Evolutionary conservation across 2,797 vertebrate species (phyloP), one percentile per base, ranked within the genome.

Genomic region (Sebastes umbrosus): DNA sequence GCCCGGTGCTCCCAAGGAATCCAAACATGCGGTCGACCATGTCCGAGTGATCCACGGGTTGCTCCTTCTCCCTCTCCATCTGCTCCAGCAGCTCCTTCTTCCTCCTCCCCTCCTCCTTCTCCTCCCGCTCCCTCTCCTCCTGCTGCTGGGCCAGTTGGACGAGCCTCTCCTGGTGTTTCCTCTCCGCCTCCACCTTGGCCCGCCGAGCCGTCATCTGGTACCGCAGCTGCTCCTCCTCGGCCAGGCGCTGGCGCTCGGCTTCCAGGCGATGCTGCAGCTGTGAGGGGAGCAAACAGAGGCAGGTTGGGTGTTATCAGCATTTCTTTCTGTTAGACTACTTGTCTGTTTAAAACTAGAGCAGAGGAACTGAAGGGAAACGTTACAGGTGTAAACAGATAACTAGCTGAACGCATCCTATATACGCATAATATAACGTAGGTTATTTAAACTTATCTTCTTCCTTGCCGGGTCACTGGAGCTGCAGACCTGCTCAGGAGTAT

Each of bases 1-100:
- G 94, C 0, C 96, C 92, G 0, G 96, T 93, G 2, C 94, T 96
- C 3, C 97, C 97, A 79, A 99, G 95, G 92, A 99, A 99, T 6
- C 98, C 98, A 3, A 99, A 99, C 97, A 99, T 97, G 77, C 96
- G 96, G 94, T 99, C 98, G 90, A 99, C 98, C 97, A 99, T 97
- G 88, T 98, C 98, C 0, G 97, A 97, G 94, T 99, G 97, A 0
- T 97, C 97, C 64, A 99, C 95, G 0, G 98, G 97, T 84, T 97
- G 96, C 0, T 96, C 96, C 65, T 95, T 96, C 69, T 97, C 96
- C 85, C 90, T 89, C 93, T 98, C 97, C 97, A 97, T 96, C 93
- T 96, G 97, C 85, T 97, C 96, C 69, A 99, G 82, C 36, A 97
- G 88, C 76, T 98, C 97, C 91, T 98, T 98, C 95, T 98, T 98